Base-by-base conservation (phyloP, 2,888 invertebrate genomes). In the Schrankia costaestrigalis region DNA sequence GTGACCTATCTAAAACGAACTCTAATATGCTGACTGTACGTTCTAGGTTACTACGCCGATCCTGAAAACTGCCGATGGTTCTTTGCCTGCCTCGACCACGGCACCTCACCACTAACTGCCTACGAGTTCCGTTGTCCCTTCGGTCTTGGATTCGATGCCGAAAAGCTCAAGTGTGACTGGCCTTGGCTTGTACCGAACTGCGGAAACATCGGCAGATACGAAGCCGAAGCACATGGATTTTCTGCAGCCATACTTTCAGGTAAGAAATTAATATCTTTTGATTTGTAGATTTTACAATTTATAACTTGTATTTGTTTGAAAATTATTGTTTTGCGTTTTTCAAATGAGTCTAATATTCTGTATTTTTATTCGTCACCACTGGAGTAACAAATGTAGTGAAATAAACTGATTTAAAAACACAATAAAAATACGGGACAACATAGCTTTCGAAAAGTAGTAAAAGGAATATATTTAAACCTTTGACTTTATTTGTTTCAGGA, bases 81-180 rank as follows among this genome's bases (percentile, higher is more conserved):
- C 90, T 94, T 94, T 75, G 94, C 94, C 12, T 95, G 95, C 63
- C 79, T 93, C 36, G 93, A 94, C 71, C 91, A 93, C 64, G 92
- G 93, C 56, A 89, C 88, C 58, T 80, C 90, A 0, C 83, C 89
- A 1, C 68, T 91, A 43, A 90, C 91, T 0, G 93, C 94, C 0
- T 95, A 94, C 76, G 94, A 95, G 81, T 95, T 95, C 82, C 90
- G 93, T 29, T 95, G 94, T 63, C 95, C 95, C 0, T 94, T 92
- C 69, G 94, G 94, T 0, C 85, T 95, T 10, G 93, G 93, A 3
- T 95, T 94, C 71, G 94, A 95, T 61, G 92, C 93, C 29, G 85
- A 82, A 0, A 87, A 89, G 13, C 84, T 93, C 2, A 84, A 92
- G 38, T 95, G 95, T 65, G 94, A 94, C 73, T 95, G 94, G 94